Base-by-base conservation (phyloP, 2,888 invertebrate genomes). In the Glyphotaelius pellucidus region DNA sequence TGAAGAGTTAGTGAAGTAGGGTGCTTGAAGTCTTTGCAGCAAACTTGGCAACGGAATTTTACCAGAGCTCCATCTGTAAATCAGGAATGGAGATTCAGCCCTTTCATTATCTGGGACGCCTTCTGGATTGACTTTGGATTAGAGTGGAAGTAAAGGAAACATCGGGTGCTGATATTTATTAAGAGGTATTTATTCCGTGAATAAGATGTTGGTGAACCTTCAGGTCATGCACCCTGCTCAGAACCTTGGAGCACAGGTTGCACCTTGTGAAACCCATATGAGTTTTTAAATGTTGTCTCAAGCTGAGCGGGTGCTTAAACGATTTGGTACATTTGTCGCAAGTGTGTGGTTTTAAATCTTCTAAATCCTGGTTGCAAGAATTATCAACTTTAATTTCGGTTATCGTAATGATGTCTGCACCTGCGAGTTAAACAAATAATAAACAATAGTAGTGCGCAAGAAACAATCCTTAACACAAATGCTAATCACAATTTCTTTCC, bases 11-110 rank as follows among this genome's bases (percentile, higher is more conserved):
- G 95, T 90, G 97, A 97, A 93, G 96, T 97, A 30, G 97, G 97
- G 94, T 97, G 97, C 94, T 96, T 97, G 94, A 97, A 97, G 93
- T 96, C 96, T 95, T 97, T 97, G 93, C 96, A 96, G 95, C 97
- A 97, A 94, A 97, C 95, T 94, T 96, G 96, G 95, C 97, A 97
- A 93, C 96, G 96, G 94, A 97, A 97, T 94, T 96, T 96, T 52
- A 96, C 96, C 94, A 96, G 94, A 93, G 96, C 96, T 93, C 96
- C 95, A 95, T 96, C 96, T 96, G 95, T 92, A 91, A 92, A 92
- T 92, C 79, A 91, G 84, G 47, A 92, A 90, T 30, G 86, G n/a
- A 85, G 31, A 30, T 92, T 90, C 89, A 92, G 80, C 91, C 83
- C 80, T 67, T 81, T 81, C n/a, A 81, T 80, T 30, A 38, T 38